Conservation (phyloP, 1,140 invertebrate species). For the Phymastichus coffea region DNA sequence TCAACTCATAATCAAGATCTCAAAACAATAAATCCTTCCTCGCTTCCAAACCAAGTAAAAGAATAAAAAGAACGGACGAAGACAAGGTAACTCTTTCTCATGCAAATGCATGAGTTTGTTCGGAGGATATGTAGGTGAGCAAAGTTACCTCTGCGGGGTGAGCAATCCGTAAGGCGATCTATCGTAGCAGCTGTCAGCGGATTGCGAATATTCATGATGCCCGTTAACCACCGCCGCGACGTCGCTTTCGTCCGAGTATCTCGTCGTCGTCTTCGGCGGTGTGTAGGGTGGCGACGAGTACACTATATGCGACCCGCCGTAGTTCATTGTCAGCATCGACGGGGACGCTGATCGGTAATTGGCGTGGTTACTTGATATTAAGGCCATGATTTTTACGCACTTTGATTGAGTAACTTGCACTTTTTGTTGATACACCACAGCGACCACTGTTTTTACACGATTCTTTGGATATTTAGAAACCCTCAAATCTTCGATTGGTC, state of each 20-base stretch:
- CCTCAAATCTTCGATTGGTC: too few relatives aligned
- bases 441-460: too few relatives aligned
- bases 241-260: constrained; percentile 39
- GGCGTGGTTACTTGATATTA: constrained; percentile 47
- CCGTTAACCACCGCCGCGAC: constrained; percentile 36
- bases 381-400: too few relatives aligned
- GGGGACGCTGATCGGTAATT: constrained; percentile 41
- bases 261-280: constrained; percentile 37
- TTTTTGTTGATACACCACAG: too few relatives aligned
- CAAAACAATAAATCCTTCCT: too few relatives aligned
- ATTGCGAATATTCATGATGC: constrained; percentile 40
- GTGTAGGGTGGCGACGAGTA: constrained; percentile 51
- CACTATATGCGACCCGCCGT: constrained; percentile 35
- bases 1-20: too few relatives aligned
- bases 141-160: constrained; percentile 48
- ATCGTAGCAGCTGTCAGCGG: constrained; percentile 43
- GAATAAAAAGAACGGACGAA: too few relatives aligned
- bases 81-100: too few relatives aligned
- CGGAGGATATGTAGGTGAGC: not conserved
- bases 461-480: too few relatives aligned
- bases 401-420: too few relatives aligned
- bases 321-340: constrained; percentile 41
- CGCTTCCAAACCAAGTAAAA: too few relatives aligned
- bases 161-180: constrained; percentile 42
- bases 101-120: too few relatives aligned